phyloP scores from a whole-genome alignment of 2,113 vertebrate species.

The Passer montanus region DNA sequence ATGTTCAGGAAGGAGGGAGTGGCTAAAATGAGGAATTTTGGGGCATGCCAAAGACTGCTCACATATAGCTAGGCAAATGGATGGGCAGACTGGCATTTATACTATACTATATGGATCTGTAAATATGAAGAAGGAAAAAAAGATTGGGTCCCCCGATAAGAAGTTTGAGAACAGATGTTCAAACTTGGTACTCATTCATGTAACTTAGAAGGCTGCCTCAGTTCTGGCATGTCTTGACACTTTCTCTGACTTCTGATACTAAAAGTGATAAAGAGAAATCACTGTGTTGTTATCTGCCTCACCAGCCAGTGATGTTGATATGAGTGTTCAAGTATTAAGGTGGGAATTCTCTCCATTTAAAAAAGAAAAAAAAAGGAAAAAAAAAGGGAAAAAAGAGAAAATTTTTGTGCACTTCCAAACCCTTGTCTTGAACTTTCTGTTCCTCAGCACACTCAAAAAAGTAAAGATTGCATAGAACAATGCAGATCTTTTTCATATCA shows the following conservation, averaged over 20 bases:
- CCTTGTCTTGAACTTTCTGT: background rate
- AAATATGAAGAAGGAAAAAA: background rate
- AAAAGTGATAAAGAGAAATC: background rate
- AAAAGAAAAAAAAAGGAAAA: background rate
- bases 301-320: background rate
- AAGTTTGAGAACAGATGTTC: background rate
- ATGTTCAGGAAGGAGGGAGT: background rate
- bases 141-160: background rate
- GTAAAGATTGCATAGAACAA: background rate
- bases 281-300: background rate
- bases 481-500: background rate
- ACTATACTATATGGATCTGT: background rate
- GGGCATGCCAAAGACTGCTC: background rate
- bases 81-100: background rate
- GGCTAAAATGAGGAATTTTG: background rate
- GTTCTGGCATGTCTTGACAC: background rate
- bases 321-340: background rate
- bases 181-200: background rate
- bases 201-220: background rate
- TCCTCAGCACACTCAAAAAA: rapidly evolving
- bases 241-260: background rate
- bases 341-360: background rate
- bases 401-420: background rate
- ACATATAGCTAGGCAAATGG: background rate
- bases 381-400: rapidly evolving